Evolutionary conservation across 2,797 vertebrate species (phyloP), one percentile per base, ranked within the genome.

Genomic region (Hydrophis major): DNA sequence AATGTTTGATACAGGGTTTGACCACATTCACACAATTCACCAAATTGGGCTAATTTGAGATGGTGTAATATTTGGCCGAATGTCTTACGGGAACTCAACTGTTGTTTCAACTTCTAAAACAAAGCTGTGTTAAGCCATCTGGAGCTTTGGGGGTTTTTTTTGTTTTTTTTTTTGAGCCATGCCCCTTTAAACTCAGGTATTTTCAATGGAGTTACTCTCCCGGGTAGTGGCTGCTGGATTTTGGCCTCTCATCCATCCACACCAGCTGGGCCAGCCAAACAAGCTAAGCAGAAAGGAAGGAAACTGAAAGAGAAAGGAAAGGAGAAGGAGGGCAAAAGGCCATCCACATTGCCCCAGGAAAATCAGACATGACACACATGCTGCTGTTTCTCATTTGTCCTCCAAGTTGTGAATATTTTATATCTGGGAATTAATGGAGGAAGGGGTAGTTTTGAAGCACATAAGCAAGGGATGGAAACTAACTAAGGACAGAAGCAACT

Each of bases 251-350:
- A 12, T 78, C 91, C 25, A 42, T 91, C 93, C 66, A 86, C 90
- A 89, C 56, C 57, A 16, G 12, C 69, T 7, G 42, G 87, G 25
- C 90, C 87, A 93, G 14, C 90, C 93, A 87, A 89, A 87, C 90
- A 12, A 25, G 32, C 25, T 89, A 91, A 91, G 90, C 90, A 91
- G 90, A 89, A 93, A 59, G 90, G 93, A 93, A 93, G 93, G 93
- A 91, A 93, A 61, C 61, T 5, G 59, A 90, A 61, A 88, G 47
- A 90, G 87, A n/a, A 42, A 37, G 27, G 20, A 1, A 37, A 13
- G 10, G 25, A 27, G 53, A 22, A 42, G n/a, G 47, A 22, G 74
- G 16, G 25, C 53, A 78, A 28, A 25, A 78, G 66, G 92, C 89
- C 90, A 61, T 32, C 78, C 57, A 69, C 25, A 86, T 6, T 2